Conservation (phyloP, 2,797 vertebrate species). For the Carcharodon carcharias region DNA sequence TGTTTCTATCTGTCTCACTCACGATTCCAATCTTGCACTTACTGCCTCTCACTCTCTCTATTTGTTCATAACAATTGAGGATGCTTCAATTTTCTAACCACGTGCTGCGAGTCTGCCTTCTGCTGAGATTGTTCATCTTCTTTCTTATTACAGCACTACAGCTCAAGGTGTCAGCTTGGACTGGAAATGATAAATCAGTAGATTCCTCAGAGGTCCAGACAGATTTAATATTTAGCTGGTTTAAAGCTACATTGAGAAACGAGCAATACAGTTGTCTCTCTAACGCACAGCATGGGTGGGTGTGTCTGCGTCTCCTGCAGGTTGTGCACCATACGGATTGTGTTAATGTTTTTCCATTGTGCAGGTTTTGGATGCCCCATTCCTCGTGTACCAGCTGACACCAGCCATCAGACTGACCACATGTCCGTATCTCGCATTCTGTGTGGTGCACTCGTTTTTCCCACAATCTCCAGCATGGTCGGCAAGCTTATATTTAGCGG, state of each 20-base stretch:
- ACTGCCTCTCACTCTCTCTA: neutral
- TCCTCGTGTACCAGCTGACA: conserved; percentile 49
- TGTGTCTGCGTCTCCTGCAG: neutral
- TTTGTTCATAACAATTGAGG: neutral
- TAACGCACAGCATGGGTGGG: too few relatives aligned
- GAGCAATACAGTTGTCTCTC: neutral
- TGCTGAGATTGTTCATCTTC: neutral
- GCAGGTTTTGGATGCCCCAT: conserved; percentile 49
- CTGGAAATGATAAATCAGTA: neutral
- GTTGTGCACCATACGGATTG: neutral
- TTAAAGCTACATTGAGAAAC: neutral
- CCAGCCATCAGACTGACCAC: conserved; percentile 51
- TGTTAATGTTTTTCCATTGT: neutral
- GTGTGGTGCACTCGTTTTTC: conserved; percentile 67
- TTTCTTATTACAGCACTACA: neutral
- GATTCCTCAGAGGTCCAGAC: neutral
- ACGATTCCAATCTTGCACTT: neutral
- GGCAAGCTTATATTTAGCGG: conserved; percentile 59
- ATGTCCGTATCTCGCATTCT: conserved; percentile 65
- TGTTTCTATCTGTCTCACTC: neutral
- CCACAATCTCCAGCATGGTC: conserved; percentile 61
- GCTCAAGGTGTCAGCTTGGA: neutral
- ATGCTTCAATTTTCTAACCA: neutral
- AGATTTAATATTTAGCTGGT: neutral
- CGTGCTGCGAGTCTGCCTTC: neutral